Evolutionary conservation across 2,797 vertebrate genomes (phyloP), one percentile per base, ranked within the genome.

Genomic region (Muraenolepis orangiensis): DNA sequence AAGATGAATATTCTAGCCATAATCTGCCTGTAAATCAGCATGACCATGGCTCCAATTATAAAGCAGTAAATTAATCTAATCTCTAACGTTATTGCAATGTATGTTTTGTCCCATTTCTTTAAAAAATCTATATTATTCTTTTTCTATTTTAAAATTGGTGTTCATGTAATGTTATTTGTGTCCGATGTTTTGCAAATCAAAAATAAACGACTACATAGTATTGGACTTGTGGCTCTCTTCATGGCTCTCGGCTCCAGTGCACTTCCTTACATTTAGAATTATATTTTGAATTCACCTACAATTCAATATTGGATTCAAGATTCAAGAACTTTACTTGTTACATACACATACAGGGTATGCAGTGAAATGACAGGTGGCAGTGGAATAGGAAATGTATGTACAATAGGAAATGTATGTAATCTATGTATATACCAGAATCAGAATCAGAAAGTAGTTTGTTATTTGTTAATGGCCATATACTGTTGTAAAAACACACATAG

Each of bases 181-280:
- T 90, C 88, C 80, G 80, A 91, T 91, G 90, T 92, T 93, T 93
- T 93, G 90, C 88, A 92, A 93, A 91, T 92, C 89, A 92, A 91
- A 87, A 93, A 92, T 92, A 93, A 92, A 93, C 87, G 74, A 82
- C 91, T 92, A 92, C 87, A 93, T 92, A 91, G 82, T 87, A 87
- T 69, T 20, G 5, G 40, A 64, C 42, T 57, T 82, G 75, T 82
- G 75, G n/a, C n/a, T n/a, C n/a, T n/a, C n/a, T n/a, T n/a, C n/a
- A n/a, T 79, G 42, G 3, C 46, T n/a, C 46, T 51, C 16, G 18
- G 3, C 32, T 12, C 8, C 6, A 67, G 12, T 67, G 26, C 26
- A 57, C 14, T 29, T 38, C 31, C 6, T 13, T 10, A 12, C 14
- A 18, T 38, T 66, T 18, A 13, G 20, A 6, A 11, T n/a, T 38